phyloP scores from a whole-genome alignment of 2,888 invertebrate species.

The Oligia strigilis region DNA sequence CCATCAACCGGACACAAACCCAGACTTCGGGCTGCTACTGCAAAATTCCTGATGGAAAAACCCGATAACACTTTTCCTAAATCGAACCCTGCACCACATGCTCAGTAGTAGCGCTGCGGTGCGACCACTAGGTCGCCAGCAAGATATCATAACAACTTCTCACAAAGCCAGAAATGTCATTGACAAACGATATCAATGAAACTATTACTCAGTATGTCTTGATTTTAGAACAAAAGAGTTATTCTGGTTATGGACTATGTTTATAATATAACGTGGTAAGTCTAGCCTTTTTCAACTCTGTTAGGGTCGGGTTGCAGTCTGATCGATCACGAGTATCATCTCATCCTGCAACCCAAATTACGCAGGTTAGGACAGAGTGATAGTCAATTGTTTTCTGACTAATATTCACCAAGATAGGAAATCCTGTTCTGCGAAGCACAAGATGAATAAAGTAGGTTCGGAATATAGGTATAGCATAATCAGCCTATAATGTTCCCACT shows the following conservation, averaged over 20 bases:
- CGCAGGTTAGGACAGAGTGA: not conserved
- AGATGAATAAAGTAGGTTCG: not conserved
- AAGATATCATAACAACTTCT: not conserved
- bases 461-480: not conserved
- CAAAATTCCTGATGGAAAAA: too few species aligned
- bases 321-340: not conserved
- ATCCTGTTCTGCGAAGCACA: constrained; percentile 1
- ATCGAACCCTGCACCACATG: too few species aligned
- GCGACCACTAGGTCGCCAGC: too few species aligned
- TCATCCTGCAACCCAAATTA: not conserved
- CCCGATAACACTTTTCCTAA: too few species aligned
- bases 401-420: not conserved
- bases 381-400: not conserved
- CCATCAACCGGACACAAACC: too few species aligned
- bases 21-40: too few species aligned
- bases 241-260: not conserved
- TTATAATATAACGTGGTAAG: constrained; percentile 9
- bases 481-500: too few species aligned
- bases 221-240: not conserved
- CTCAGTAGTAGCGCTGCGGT: too few species aligned
- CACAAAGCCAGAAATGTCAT: not conserved
- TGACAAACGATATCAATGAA: not conserved
- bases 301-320: constrained; percentile 1
- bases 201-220: not conserved
- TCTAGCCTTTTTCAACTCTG: not conserved